phyloP scores from a whole-genome alignment of 1,140 invertebrate genomes.

The Leptinotarsa texana region DNA sequence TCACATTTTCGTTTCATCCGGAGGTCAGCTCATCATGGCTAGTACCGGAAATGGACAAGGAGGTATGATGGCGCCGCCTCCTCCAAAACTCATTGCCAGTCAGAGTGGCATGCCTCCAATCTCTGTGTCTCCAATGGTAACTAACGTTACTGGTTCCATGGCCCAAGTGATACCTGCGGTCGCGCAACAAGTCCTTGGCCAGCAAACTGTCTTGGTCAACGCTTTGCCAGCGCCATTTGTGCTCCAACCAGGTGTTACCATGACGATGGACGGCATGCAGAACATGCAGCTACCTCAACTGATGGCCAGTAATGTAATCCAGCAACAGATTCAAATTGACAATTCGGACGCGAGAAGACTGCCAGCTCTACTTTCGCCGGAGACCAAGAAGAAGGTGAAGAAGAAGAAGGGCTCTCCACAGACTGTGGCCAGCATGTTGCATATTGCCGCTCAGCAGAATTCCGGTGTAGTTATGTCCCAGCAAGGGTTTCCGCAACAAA shows the following conservation, averaged over 20 bases:
- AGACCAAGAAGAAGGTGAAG: constrained; percentile 72
- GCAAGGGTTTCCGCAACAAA: constrained; percentile 64
- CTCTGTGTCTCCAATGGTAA: constrained; percentile 69
- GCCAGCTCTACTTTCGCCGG: constrained; percentile 68
- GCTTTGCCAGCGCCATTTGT: constrained; percentile 78
- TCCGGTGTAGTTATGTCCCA: constrained; percentile 58
- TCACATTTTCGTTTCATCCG: constrained; percentile 74
- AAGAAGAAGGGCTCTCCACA: constrained; percentile 73
- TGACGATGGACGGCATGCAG: constrained; percentile 68
- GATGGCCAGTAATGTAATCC: constrained; percentile 68
- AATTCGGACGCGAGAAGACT: constrained; percentile 55
- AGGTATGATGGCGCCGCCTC: constrained; percentile 67
- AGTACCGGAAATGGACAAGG: constrained; percentile 58
- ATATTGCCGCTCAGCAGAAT: constrained; percentile 65
- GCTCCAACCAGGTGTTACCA: constrained; percentile 73
- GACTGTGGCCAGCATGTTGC: constrained; percentile 75
- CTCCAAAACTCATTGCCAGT: constrained; percentile 64
- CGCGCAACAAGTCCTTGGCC: constrained; percentile 68
- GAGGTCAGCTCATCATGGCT: constrained; percentile 73
- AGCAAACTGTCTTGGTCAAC: constrained; percentile 81
- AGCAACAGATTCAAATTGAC: constrained; percentile 59
- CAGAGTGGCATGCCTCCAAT: constrained; percentile 67
- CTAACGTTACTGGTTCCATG: constrained; percentile 70
- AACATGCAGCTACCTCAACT: constrained; percentile 70
- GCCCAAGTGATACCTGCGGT: constrained; percentile 68